These are phyloP conservation scores for Hycleus cichorii DNA, from an alignment of 1,140 invertebrate genomes.

Conservation along the genomic window DNA sequence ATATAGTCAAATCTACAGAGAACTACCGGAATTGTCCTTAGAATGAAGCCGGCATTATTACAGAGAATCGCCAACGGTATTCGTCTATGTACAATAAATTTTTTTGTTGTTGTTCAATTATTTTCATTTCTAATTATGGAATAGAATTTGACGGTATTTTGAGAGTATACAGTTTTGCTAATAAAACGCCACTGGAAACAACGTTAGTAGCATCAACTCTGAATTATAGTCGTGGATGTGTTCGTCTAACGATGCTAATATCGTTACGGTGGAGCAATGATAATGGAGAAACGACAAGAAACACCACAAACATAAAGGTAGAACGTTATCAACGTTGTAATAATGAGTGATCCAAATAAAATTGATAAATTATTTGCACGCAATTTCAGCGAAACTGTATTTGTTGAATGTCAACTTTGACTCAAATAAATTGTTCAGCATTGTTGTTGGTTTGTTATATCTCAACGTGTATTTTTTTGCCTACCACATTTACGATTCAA, in stretches of 20 bases:
- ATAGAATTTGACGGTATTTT: constrained; percentile 25
- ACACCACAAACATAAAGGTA: constrained; percentile 4
- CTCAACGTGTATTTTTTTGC: no score
- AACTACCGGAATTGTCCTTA: no score
- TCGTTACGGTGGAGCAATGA: constrained; percentile 8
- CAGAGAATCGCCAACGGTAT: no score
- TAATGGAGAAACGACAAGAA: constrained; percentile 8
- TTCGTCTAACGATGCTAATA: background rate
- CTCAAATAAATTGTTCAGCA: no score
- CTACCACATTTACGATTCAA: no score
- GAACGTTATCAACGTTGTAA: background rate
- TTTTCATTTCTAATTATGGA: no score
- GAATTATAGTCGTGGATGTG: constrained; percentile 17
- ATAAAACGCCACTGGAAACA: constrained; percentile 22
- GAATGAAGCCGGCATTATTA: no score
- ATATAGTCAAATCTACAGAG: no score
- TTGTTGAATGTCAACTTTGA: no score
- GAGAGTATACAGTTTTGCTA: constrained; percentile 26
- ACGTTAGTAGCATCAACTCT: constrained; percentile 13
- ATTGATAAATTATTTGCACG: constrained; percentile 12
- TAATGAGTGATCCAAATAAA: constrained; percentile 4
- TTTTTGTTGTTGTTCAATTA: no score
- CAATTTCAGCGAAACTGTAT: background rate
- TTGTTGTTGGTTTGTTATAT: no score
- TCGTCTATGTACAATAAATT: no score